These are phyloP conservation scores for Clepsis dumicolana DNA, from an alignment of 2,888 invertebrate genomes.

Conservation along the genomic window DNA sequence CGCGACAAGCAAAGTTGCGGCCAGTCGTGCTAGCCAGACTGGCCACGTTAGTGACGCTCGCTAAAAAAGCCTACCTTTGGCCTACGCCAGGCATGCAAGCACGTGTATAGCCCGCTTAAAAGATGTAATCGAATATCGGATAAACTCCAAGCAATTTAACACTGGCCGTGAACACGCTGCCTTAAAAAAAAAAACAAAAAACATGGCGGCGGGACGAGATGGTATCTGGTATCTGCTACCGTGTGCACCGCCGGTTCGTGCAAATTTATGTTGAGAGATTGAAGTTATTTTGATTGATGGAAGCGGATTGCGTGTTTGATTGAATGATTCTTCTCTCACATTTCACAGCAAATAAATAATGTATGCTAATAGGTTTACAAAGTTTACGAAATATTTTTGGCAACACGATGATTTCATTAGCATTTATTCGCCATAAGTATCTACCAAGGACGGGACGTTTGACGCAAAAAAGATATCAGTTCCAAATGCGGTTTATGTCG, in stretches of 20 bases:
- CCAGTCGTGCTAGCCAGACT: no score
- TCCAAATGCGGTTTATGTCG: background rate
- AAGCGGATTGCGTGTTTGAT: conserved; percentile 1
- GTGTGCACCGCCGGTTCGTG: conserved; percentile 28
- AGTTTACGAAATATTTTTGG: no score
- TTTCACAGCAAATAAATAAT: no score
- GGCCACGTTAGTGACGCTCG: no score
- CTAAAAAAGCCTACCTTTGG: background rate
- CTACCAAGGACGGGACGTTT: background rate
- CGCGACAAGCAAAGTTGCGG: no score
- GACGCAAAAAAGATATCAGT: background rate
- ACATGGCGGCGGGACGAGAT: conserved; percentile 42
- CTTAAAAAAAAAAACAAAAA: conserved; percentile 28
- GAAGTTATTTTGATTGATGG: conserved; percentile 3
- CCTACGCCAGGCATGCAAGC: background rate
- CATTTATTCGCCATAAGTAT: conserved; percentile 19
- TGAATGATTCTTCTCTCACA: no score
- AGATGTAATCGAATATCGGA: conserved; percentile 43
- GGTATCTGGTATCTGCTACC: conserved; percentile 40
- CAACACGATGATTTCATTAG: conserved; percentile 7
- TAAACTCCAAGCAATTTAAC: conserved; percentile 40
- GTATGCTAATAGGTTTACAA: no score
- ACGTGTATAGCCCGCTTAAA: background rate
- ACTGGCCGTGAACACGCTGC: conserved; percentile 39
- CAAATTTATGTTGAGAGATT: background rate